Evolutionary conservation across 2,888 invertebrate genomes (phyloP).

Genomic region (Troilus luridus): DNA sequence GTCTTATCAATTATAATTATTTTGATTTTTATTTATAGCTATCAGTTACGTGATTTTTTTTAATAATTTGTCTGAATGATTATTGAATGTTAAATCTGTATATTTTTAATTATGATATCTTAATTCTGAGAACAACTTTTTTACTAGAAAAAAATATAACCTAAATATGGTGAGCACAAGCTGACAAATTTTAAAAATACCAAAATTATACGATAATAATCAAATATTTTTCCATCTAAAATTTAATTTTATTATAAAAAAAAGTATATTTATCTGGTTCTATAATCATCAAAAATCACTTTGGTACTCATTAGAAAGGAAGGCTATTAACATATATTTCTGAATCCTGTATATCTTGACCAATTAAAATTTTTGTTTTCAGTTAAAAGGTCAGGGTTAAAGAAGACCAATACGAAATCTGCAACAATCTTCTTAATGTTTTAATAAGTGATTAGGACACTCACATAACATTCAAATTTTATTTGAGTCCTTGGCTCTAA

Average conservation of each 20-base stretch:
- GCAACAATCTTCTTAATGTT: conserved; percentile 23
- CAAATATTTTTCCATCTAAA: not conserved
- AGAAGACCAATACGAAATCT: conserved; percentile 16
- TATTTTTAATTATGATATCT: not conserved
- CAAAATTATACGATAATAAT: not conserved
- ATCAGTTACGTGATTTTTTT: no score
- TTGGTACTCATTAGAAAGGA: conserved; percentile 19
- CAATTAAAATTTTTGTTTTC: conserved; percentile 42
- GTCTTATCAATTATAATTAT: no score
- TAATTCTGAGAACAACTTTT: not conserved
- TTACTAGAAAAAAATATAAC: not conserved
- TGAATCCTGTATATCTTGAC: not conserved
- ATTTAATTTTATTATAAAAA: not conserved
- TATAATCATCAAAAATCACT: conserved; percentile 29
- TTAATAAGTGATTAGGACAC: conserved; percentile 23
- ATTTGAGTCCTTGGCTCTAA: not conserved
- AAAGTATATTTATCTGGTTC: not conserved
- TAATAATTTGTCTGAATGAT: no score
- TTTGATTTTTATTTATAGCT: no score
- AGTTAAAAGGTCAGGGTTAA: conserved; percentile 38
- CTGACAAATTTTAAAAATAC: not conserved
- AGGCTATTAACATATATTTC: conserved; percentile 5
- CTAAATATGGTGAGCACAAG: not conserved
- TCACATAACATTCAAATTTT: conserved; percentile 8
- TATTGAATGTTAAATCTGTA: no score